Evolutionary conservation across 1,140 invertebrate genomes (phyloP).

Genomic region (Magallana ariakensis): DNA sequence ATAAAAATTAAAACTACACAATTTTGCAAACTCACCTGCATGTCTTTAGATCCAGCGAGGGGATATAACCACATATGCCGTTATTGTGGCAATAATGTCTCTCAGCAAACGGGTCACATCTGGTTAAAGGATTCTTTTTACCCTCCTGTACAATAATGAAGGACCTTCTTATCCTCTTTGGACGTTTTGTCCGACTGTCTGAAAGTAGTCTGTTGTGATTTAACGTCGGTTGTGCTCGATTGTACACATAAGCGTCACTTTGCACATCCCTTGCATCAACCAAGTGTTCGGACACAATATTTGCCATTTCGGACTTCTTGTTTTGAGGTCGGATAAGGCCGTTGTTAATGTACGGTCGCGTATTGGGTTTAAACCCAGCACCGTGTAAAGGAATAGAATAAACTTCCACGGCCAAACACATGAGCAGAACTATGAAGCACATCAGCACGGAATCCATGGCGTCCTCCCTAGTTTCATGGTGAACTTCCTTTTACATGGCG

Average conservation of each 20-base stretch:
- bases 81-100: background rate
- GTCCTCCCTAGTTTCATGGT: background rate
- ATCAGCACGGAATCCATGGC: constrained; percentile 19
- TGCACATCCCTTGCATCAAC: background rate
- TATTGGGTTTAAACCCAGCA: background rate
- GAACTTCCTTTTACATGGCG: background rate
- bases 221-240: background rate
- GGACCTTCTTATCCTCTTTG: background rate
- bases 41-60: background rate
- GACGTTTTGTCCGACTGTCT: background rate
- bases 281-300: background rate
- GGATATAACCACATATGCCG: background rate
- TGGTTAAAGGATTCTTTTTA: background rate
- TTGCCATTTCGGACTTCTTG: background rate
- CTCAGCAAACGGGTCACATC: background rate
- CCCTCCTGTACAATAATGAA: background rate
- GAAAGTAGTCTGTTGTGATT: background rate
- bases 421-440: background rate
- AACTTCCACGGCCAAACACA: constrained; percentile 4
- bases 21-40: background rate
- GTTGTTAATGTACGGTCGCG: background rate
- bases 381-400: background rate
- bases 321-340: background rate
- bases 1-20: too few species aligned
- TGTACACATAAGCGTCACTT: constrained; percentile 21